phyloP scores from a whole-genome alignment of 2,888 invertebrate genomes.

The Dryomyza anilis region DNA sequence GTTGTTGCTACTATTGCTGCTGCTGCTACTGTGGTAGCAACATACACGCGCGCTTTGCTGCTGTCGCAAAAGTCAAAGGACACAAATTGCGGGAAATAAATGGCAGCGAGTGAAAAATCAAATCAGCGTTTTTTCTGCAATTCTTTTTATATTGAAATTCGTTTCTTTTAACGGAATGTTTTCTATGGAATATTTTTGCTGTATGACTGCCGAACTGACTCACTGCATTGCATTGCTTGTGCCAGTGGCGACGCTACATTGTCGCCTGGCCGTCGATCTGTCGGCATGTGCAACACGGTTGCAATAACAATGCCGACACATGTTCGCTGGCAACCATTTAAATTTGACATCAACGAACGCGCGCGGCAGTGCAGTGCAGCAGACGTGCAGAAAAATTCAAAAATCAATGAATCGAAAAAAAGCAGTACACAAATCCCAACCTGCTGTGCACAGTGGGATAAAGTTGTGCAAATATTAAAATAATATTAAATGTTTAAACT shows the following conservation, averaged over 20 bases:
- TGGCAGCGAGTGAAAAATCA: conserved; percentile 9
- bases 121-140: conserved; percentile 1
- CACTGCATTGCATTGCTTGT: no score
- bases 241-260: no score
- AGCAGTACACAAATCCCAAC: background rate
- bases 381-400: conserved; percentile 5
- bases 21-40: background rate
- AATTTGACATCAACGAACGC: background rate
- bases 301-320: background rate
- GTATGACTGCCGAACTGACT: background rate
- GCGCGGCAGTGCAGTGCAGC: background rate
- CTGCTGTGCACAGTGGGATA: background rate
- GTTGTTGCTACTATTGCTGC: background rate
- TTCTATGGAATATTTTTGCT: background rate
- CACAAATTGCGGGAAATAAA: background rate
- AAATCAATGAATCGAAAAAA: background rate
- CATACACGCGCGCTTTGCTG: background rate
- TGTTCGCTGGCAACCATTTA: conserved; percentile 5
- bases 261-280: no score
- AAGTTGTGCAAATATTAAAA: background rate
- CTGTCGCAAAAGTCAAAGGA: background rate
- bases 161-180: no score
- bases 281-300: background rate
- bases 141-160: no score
- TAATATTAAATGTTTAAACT: background rate